Conservation (phyloP, 2,113 vertebrate species). For the Pollimyrus isidori region DNA sequence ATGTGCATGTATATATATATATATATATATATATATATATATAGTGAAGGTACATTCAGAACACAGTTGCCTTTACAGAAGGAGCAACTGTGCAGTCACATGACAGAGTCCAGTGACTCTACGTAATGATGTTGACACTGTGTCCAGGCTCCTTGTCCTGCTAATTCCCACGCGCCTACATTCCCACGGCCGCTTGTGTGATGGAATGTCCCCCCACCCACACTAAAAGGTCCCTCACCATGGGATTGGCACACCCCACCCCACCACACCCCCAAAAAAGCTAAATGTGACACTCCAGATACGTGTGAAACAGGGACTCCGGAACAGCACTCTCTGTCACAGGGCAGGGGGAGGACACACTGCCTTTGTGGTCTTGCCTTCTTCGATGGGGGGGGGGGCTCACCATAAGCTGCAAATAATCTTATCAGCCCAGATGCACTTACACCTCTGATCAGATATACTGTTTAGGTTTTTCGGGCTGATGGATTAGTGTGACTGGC, state of each 20-base stretch:
- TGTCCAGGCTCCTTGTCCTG: background rate
- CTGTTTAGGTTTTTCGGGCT: background rate
- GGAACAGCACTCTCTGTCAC: background rate
- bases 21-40: no score
- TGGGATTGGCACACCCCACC: background rate
- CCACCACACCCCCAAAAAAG: background rate
- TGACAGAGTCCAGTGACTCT: background rate
- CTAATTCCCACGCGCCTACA: background rate
- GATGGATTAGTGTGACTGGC: background rate
- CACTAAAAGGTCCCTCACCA: no score
- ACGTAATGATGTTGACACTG: background rate
- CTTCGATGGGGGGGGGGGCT: slow-evolving; percentile 17
- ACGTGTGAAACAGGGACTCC: background rate
- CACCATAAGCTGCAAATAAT: slow-evolving; percentile 13
- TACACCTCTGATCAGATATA: slow-evolving; percentile 18
- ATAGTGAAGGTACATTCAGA: background rate
- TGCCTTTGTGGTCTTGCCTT: slow-evolving; percentile 30
- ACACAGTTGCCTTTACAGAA: no score
- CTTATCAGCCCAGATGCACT: slow-evolving; percentile 20
- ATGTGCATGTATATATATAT: no score
- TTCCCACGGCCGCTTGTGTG: background rate
- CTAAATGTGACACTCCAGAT: background rate
- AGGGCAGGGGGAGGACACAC: slow-evolving; percentile 8
- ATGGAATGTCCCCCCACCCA: background rate
- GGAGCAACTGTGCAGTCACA: background rate